A percentile compares a stretch with the other conserved stretches of the same genome.
Evolutionary conservation across 2,797 vertebrate species (phyloP).

Genomic region (Hylomyscus alleni): DNA sequence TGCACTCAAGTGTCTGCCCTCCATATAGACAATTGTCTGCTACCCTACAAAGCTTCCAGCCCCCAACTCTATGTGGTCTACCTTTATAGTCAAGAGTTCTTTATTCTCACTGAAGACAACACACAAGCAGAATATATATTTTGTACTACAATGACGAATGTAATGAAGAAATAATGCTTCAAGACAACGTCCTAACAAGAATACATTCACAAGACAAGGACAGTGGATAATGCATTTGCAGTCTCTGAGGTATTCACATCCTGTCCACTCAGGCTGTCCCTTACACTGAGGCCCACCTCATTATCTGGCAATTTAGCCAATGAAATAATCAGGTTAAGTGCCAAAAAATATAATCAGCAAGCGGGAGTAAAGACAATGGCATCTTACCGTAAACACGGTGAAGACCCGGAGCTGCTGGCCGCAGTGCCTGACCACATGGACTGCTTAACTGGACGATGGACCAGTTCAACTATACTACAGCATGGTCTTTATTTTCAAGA

Average conservation of each 20-base stretch:
- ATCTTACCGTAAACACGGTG: background rate
- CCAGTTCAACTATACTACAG: background rate
- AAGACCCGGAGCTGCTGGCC: slow-evolving; percentile 14
- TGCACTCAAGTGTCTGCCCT: background rate
- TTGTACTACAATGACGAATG: background rate
- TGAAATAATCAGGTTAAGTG: slow-evolving; percentile 6
- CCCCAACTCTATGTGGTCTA: background rate
- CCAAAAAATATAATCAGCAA: background rate
- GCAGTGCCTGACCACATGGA: background rate
- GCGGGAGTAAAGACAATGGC: background rate
- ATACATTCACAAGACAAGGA: background rate
- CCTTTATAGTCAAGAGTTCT: background rate
- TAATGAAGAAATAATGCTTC: slow-evolving; percentile 6
- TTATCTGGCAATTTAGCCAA: slow-evolving; percentile 24
- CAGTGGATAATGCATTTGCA: slow-evolving; percentile 32
- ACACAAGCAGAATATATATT: background rate
- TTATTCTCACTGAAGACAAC: background rate
- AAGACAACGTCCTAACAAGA: background rate
- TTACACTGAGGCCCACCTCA: background rate
- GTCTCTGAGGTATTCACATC: background rate
- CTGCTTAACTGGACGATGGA: background rate
- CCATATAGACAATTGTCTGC: background rate
- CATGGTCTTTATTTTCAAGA: background rate
- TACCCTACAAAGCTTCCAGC: background rate
- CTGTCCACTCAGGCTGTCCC: background rate